These are phyloP conservation scores for Meriones unguiculatus DNA, from an alignment of 2,113 vertebrate genomes.

Conservation along the genomic window DNA sequence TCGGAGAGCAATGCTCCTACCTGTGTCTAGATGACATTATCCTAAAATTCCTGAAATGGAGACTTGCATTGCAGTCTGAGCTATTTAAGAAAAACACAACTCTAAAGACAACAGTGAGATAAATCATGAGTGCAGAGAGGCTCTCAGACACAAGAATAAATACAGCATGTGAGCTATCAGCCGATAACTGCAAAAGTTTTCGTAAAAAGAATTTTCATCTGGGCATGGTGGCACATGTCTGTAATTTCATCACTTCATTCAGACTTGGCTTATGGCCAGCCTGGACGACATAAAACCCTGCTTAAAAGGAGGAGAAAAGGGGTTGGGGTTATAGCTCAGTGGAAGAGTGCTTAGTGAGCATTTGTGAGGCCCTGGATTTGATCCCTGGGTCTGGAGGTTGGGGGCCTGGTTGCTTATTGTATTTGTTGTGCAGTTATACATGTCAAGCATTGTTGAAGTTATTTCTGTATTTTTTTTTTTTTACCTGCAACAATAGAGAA, in stretches of 20 bases:
- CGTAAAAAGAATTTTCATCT: conserved; percentile 34
- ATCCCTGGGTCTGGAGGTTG: not conserved
- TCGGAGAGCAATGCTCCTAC: not conserved
- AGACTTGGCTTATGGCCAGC: not conserved
- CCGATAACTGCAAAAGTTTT: conserved; percentile 32
- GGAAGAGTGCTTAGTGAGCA: not conserved
- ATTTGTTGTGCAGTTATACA: conserved; percentile 18
- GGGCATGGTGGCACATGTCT: not conserved
- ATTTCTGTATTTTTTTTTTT: not conserved
- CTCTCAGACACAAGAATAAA: conserved; percentile 56
- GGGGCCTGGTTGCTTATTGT: not conserved
- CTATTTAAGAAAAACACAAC: conserved; percentile 50
- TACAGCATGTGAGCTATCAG: not conserved
- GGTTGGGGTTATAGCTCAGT: not conserved
- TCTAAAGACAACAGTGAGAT: not conserved
- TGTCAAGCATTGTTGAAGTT: not conserved
- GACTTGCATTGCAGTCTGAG: conserved; percentile 13
- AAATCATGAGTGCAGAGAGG: conserved; percentile 1
- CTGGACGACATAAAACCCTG: not conserved
- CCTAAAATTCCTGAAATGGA: conserved; percentile 49
- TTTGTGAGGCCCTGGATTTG: not conserved
- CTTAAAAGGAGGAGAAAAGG: not conserved
- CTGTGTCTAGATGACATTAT: conserved; percentile 51
- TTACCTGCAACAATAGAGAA: conserved; percentile 14
- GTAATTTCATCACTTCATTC: not conserved